Base-by-base conservation (phyloP, 1,140 invertebrate genomes). In the Drosophila cardini region DNA sequence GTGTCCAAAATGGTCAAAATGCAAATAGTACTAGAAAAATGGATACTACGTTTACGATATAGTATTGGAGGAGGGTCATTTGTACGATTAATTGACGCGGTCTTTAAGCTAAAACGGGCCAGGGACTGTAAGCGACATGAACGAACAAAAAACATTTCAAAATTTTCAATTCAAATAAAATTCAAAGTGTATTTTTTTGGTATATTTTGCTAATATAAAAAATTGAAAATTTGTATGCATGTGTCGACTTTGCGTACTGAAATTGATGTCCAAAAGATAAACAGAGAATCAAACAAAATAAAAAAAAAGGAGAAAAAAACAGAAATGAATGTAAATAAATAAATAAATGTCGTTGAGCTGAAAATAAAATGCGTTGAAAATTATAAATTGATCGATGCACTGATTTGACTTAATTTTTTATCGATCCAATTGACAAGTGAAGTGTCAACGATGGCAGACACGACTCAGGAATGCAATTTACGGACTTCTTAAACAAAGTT, bases 361-460 rank as follows among this genome's bases (percentile, higher is more conserved):
- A 13, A 68, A 50, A 48, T 42, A 8, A 60, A 38, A 50, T 68
- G 45, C 65, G 26, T 38, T 61, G 30, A 65, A 65, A 50, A 72
- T 69, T 63, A 57, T 57, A 50, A 38, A 65, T 18, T 65, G 52
- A 65, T 53, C 30, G 32, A 53, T 57, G 52, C 53, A 50, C 15
- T 72, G 77, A 65, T 68, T 45, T 48, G 58, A 13, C 38, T 40
- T 40, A 26, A 26, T 26, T 53, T 68, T 64, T 78, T 52, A 80
- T 80, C 65, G 73, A 77, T 85, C 81, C 76, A 85, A 84, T 85
- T 84, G 80, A 63, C 68, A 76, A 72, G 75, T 13, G 42, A 63
- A 40, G 38, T 80, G 80, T 36, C 76, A 68, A 46, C 55, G 11
- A 13, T 26, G 21, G 4, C 36, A 68, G 65, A 32, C 56, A 34